These are phyloP conservation scores for Cotesia congregata DNA, from an alignment of 2,888 invertebrate genomes.

Conservation along the genomic window DNA sequence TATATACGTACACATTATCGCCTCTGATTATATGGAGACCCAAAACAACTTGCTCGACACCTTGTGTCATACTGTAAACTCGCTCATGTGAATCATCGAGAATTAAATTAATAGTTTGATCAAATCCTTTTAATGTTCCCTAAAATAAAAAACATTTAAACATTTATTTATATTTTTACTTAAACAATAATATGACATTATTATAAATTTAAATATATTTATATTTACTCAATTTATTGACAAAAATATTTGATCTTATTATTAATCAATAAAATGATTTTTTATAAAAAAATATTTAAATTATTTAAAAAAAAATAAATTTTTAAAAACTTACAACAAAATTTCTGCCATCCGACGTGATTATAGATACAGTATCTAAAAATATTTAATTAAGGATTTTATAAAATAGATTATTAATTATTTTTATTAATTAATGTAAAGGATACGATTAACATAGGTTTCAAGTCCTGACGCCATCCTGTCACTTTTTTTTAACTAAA, in stretches of 20 bases:
- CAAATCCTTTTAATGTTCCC: constrained; percentile 98
- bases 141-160: constrained; percentile 64
- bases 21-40: constrained; percentile 98
- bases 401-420: constrained; percentile 30
- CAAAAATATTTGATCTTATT: too few relatives aligned
- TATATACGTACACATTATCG: constrained; percentile 88
- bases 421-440: constrained; percentile 61
- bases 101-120: constrained; percentile 99
- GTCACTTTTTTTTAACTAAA: background rate
- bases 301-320: background rate
- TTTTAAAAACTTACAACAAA: constrained; percentile 80
- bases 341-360: constrained; percentile 95
- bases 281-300: constrained; percentile 16
- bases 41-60: constrained; percentile 95
- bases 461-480: constrained; percentile 88
- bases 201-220: too few relatives aligned
- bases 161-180: constrained; percentile 29
- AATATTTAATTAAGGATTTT: constrained; percentile 30
- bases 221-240: too few relatives aligned
- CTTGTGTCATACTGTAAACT: constrained; percentile 93
- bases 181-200: background rate
- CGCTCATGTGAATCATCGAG: constrained; percentile 98
- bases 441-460: constrained; percentile 87
- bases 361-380: constrained; percentile 89
- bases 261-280: too few relatives aligned